phyloP scores from a whole-genome alignment of 2,797 vertebrate genomes.

The Rhyacichthys aspro region DNA sequence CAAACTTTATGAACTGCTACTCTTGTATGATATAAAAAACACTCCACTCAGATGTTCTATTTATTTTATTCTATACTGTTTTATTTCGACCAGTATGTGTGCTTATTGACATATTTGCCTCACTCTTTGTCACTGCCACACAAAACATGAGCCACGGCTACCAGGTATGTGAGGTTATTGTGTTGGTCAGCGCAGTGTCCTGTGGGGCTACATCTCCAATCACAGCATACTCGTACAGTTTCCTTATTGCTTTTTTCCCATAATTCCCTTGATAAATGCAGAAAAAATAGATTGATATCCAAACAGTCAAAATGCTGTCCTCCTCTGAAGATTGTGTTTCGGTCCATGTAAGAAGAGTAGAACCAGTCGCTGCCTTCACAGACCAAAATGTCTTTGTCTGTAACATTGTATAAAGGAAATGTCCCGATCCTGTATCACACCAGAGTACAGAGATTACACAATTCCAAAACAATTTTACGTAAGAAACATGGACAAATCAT shows the following conservation, averaged over 20 bases:
- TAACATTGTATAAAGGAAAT: constrained; percentile 47
- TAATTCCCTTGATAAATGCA: constrained; percentile 64
- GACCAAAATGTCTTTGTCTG: constrained; percentile 64
- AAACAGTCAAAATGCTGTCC: constrained; percentile 72
- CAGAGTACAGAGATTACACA: constrained; percentile 61
- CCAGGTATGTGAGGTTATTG: constrained; percentile 33
- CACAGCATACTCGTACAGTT: constrained; percentile 67
- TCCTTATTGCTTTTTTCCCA: constrained; percentile 80
- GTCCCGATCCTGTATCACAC: constrained; percentile 48
- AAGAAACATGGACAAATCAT: constrained; percentile 65
- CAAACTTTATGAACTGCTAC: neutral
- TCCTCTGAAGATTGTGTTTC: constrained; percentile 51
- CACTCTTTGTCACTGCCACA: constrained; percentile 48
- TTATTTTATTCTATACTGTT: constrained; percentile 81
- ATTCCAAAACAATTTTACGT: constrained; percentile 56
- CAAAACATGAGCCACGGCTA: constrained; percentile 40
- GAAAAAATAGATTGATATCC: constrained; percentile 75
- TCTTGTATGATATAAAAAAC: constrained; percentile 13
- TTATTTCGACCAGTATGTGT: constrained; percentile 82
- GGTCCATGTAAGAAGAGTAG: constrained; percentile 57
- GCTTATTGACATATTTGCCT: constrained; percentile 77
- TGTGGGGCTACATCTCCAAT: constrained; percentile 45
- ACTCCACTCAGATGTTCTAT: constrained; percentile 52
- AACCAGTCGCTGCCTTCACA: constrained; percentile 55
- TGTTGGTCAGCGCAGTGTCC: constrained; percentile 54